Percentiles rank a stretch among this genome's conserved stretches.
Evolutionary conservation across 2,797 vertebrate genomes (phyloP).

Genomic region (Spatula versicolor): DNA sequence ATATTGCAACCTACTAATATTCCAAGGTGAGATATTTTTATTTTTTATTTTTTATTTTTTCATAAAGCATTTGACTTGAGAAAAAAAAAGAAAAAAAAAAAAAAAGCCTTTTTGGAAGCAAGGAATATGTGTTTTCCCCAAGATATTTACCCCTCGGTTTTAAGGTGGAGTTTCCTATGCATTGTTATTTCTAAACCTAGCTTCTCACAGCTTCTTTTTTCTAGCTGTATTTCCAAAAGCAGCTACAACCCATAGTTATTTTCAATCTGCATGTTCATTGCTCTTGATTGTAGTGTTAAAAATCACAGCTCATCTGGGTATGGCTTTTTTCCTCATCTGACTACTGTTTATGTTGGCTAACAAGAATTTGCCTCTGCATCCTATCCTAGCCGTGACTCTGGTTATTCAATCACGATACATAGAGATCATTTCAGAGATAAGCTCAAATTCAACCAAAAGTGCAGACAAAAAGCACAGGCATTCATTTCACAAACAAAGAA

Average conservation of each 20-base stretch:
- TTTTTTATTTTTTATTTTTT: no score
- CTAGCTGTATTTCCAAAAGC: background rate
- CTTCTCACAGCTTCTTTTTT: constrained; percentile 1
- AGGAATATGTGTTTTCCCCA: background rate
- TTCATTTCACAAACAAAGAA: background rate
- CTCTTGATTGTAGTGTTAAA: background rate
- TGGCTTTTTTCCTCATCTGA: constrained; percentile 4
- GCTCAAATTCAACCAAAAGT: background rate
- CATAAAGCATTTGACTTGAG: background rate
- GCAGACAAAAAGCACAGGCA: background rate
- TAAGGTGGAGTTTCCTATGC: background rate
- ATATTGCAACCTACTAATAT: background rate
- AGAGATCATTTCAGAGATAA: background rate
- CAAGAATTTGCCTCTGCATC: constrained; percentile 5
- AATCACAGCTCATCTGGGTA: background rate
- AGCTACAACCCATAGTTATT: background rate
- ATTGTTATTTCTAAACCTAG: background rate
- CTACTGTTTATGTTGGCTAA: background rate
- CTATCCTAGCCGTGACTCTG: background rate
- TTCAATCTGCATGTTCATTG: background rate
- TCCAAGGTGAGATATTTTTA: background rate
- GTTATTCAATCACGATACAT: background rate
- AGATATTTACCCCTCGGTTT: background rate
- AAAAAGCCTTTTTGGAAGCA: background rate
- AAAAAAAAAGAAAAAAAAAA: background rate